Conservation (phyloP, 2,888 invertebrate species). For the Drosophila algonquin region DNA sequence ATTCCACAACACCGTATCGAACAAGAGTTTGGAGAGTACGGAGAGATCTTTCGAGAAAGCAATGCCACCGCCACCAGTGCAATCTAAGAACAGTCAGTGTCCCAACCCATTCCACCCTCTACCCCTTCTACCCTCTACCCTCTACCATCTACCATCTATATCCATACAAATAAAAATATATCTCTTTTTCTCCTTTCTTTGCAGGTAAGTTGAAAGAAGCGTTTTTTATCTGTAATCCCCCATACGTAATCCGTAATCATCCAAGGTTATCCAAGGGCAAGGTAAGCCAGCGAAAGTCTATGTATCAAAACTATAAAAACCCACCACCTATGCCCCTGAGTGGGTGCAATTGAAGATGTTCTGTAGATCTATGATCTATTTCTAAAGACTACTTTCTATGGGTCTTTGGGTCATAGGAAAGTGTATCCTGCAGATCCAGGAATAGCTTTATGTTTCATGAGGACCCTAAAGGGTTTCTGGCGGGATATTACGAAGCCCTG, state of each 20-base stretch:
- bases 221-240: neutral
- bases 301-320: neutral
- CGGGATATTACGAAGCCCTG: no score
- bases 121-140: neutral
- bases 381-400: no score
- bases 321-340: no score
- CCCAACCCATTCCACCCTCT: no score
- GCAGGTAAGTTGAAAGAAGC: slow-evolving; percentile 63
- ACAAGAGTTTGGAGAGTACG: neutral
- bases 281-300: slow-evolving; percentile 21
- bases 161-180: slow-evolving; percentile 7
- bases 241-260: neutral
- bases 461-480: no score
- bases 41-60: slow-evolving; percentile 25
- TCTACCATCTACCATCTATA: neutral
- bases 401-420: no score
- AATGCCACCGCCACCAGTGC: slow-evolving; percentile 31
- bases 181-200: slow-evolving; percentile 38
- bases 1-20: neutral
- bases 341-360: no score
- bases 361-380: no score
- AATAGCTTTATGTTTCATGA: no score
- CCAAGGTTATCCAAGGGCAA: slow-evolving; percentile 14
- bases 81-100: slow-evolving; percentile 51
- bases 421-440: no score